Base-by-base conservation (phyloP, 2,888 invertebrate genomes). In the Tuberolachnus salignus region DNA sequence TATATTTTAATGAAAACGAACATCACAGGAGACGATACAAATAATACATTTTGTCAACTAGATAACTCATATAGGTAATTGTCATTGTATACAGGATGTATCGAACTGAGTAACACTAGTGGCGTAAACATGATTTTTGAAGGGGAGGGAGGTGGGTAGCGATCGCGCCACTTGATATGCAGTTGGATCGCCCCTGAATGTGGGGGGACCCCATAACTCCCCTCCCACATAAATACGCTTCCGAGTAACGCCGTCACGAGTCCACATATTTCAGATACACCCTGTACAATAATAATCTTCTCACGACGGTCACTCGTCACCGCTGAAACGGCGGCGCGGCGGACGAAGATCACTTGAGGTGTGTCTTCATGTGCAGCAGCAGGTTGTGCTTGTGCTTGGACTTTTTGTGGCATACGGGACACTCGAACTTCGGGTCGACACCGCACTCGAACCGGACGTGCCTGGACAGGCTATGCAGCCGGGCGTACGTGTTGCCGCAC, bases 361-460 rank as follows among this genome's bases (percentile, higher is more conserved):
- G 86, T 81, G 86, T 86, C 83, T 86, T 83, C 85, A 88, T 86
- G 81, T 88, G 88, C 34, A 87, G 84, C 80, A 86, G 84, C 42
- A 88, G 84, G 83, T 88, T 88, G 83, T 87, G 87, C 83, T 88
- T 88, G 86, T 89, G 86, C 80, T 87, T 87, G 19, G 87, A 90
- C 83, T 88, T 88, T 84, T 89, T 89, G 83, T 89, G 88, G 84
- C 90, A 90, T 83, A 89, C 87, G 53, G 87, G 87, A 82, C 90
- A 90, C 82, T 89, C 88, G 84, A 90, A 89, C 83, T 88, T 88
- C 1, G 90, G 90, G 82, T 89, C 89, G 74, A 87, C 86, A 0
- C 89, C 89, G 82, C 90, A 89, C 83, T 90, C 89, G 84, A 89
- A 89, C 80, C 88, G 87, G 80, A 89, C 87, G 83, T 89, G 89